phyloP scores from a whole-genome alignment of 2,888 invertebrate genomes.

The Platypus cylindrus region DNA sequence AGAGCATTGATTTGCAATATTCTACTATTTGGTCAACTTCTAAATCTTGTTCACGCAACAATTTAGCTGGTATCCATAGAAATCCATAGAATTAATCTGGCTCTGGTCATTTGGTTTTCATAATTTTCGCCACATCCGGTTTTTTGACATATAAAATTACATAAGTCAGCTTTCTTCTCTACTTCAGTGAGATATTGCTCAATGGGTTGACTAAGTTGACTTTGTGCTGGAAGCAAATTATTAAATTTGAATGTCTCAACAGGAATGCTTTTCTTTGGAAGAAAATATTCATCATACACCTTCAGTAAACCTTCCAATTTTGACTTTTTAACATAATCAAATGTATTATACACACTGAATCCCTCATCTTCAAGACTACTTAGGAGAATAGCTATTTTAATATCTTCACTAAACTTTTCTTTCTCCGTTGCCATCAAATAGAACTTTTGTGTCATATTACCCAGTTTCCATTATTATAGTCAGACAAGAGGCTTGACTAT shows the following conservation, averaged over 20 bases:
- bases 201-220: slow-evolving; percentile 8
- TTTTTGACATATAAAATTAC: slow-evolving; percentile 3
- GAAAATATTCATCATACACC: slow-evolving; percentile 10
- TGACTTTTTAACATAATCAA: slow-evolving; percentile 2
- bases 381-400: slow-evolving; percentile 10
- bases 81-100: no score
- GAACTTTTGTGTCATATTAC: no score
- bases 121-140: slow-evolving; percentile 2
- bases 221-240: slow-evolving; percentile 7
- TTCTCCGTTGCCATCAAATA: slow-evolving; percentile 6
- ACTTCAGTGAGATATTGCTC: slow-evolving; percentile 5
- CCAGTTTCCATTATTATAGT: no score
- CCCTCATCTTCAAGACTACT: slow-evolving; percentile 7
- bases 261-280: slow-evolving; percentile 8
- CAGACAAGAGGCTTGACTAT: no score
- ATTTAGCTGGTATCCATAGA: no score
- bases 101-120: slow-evolving; percentile 4
- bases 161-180: slow-evolving; percentile 3
- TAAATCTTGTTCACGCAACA: no score
- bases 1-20: no score
- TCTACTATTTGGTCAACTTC: no score
- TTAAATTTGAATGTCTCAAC: slow-evolving; percentile 15
- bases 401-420: slow-evolving; percentile 4
- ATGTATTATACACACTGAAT: slow-evolving; percentile 10
- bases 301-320: slow-evolving; percentile 5